Percentiles rank a stretch among this genome's conserved stretches.
Evolutionary conservation across 2,113 vertebrate genomes (phyloP).

Genomic region (Chloropsis hardwickii): DNA sequence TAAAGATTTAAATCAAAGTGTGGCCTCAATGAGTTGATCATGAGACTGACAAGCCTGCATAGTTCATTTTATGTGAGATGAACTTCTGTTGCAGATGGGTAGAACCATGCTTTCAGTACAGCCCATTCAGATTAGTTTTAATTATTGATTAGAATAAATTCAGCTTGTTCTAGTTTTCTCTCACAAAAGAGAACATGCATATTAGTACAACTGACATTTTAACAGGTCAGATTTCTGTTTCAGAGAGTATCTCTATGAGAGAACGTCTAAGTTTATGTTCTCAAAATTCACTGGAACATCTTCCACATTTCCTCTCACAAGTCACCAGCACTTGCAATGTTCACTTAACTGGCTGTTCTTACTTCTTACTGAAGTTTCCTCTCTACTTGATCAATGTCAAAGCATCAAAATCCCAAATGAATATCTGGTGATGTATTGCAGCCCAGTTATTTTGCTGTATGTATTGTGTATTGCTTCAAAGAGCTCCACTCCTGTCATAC

Average conservation of each 20-base stretch:
- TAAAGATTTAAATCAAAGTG: neutral
- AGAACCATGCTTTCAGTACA: neutral
- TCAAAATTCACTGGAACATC: neutral
- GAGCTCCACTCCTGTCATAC: neutral
- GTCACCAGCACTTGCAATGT: neutral
- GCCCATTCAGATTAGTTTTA: neutral
- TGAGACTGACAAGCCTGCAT: neutral
- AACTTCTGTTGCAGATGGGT: neutral
- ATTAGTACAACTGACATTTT: neutral
- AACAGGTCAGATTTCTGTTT: neutral
- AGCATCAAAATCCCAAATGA: neutral
- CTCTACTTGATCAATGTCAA: neutral
- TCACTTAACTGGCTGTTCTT: neutral
- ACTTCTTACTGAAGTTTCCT: neutral
- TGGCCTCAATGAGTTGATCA: neutral
- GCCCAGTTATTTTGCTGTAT: neutral
- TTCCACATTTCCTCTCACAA: neutral
- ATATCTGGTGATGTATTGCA: neutral
- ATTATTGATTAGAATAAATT: constrained; percentile 26
- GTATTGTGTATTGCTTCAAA: neutral
- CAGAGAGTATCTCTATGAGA: neutral
- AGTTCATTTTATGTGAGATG: neutral
- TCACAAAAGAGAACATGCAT: neutral
- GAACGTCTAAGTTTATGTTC: neutral
- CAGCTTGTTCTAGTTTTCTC: neutral